Evolutionary conservation across 2,888 invertebrate species (phyloP), one percentile per base, ranked within the genome.

Genomic region (Matsumyia berberina): DNA sequence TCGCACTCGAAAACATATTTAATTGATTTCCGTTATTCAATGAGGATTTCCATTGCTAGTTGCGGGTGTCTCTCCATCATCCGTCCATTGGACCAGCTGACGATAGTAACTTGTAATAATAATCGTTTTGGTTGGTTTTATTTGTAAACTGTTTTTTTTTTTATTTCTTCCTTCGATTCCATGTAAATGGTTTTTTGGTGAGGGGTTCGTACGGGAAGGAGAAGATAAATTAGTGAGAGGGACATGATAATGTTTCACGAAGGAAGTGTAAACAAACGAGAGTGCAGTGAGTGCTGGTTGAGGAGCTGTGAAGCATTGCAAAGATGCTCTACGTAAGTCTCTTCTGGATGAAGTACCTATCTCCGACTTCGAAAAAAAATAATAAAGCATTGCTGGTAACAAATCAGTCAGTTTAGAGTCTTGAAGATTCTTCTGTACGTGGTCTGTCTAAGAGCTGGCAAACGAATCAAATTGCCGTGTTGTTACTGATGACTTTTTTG

Each of bases 1-100:
- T 83, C 51, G 62, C 57, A 62, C 79, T 83, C 79, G 33, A 79
- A 73, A 83, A 73, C 74, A 66, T 79, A 83, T 74, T 79, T 83
- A 79, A 83, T 83, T 83, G 79, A 83, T 83, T 83, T 83, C 73
- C 62, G 51, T 64, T 73, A 62, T 79, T 73, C 83, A 74, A 69
- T 78, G 62, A 49, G 69, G 37, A 76, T 67, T 53, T 51, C 37
- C 24, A 42, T 70, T 64, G 39, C 39, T 64, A 3, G 12, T 37
- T 37, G 51, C 17, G 31, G 8, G 44, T 64, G 19, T 57, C 11
- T 60, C 12, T 19, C 44, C 24, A 24, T 44, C 6, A 42, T n/a
- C n/a, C 51, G 9, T 33, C n/a, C 19, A 33, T 17, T 7, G 19
- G 17, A n/a, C 69, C 69, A 60, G 49, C 29, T 49, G 58, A 51